Percentiles rank a stretch among this genome's conserved stretches.
These are phyloP conservation scores for Acronicta alni DNA, from an alignment of 2,888 invertebrate genomes.

Conservation along the genomic window DNA sequence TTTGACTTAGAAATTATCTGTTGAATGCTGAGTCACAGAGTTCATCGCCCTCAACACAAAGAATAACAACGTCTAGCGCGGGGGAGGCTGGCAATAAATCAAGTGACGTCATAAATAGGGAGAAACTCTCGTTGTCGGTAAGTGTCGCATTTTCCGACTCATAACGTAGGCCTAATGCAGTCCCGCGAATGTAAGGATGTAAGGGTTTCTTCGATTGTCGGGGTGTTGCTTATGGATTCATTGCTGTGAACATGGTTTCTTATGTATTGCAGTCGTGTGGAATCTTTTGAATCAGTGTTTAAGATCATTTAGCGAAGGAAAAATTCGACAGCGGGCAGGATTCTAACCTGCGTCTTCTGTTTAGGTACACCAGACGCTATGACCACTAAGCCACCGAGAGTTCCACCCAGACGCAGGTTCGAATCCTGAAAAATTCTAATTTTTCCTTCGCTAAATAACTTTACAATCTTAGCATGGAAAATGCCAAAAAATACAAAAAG, in stretches of 20 bases:
- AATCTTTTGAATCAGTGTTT: too few species aligned
- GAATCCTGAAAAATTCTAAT: too few species aligned
- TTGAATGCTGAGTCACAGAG: constrained; percentile 62
- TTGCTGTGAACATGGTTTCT: constrained; percentile 41
- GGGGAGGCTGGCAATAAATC: constrained; percentile 68
- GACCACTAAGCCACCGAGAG: too few species aligned
- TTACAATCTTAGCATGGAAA: too few species aligned
- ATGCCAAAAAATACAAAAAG: too few species aligned
- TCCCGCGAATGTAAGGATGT: constrained; percentile 41
- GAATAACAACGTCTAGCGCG: constrained; percentile 67
- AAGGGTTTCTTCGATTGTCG: constrained; percentile 51
- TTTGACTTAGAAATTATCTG: constrained; percentile 46
- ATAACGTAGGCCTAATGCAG: constrained; percentile 66
- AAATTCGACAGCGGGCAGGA: too few species aligned
- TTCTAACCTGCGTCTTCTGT: too few species aligned
- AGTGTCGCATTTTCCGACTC: constrained; percentile 75
- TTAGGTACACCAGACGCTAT: too few species aligned
- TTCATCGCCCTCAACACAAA: constrained; percentile 65
- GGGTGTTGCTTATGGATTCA: constrained; percentile 39
- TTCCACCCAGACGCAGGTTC: too few species aligned
- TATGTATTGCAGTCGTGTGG: constrained; percentile 42
- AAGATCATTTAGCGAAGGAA: too few species aligned
- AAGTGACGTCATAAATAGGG: constrained; percentile 72
- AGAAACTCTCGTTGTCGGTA: constrained; percentile 61
- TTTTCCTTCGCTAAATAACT: too few species aligned